A percentile compares a stretch with the other conserved stretches of the same genome.
Evolutionary conservation across 1,140 invertebrate species (phyloP).

Genomic region (Aplysia californica): DNA sequence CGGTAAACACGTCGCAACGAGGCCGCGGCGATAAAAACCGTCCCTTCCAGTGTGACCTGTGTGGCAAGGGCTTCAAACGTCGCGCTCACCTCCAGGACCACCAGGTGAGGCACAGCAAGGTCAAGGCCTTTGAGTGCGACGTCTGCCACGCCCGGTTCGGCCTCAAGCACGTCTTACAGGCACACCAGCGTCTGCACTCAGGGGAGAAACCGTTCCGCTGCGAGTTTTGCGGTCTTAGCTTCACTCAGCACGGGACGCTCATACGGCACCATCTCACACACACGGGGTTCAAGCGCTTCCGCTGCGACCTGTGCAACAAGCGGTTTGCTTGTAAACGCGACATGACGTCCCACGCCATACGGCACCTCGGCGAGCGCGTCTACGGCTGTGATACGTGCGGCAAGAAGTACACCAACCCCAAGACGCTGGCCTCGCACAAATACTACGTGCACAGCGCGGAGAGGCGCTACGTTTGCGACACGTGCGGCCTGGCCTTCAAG

Average conservation of each 20-base stretch:
- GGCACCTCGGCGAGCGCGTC: background rate
- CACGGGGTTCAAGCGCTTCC: background rate
- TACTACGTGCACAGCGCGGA: slow-evolving; percentile 41
- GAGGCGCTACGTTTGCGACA: slow-evolving; percentile 37
- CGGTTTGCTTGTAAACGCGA: slow-evolving; percentile 72
- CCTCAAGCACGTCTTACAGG: background rate
- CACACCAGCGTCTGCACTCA: background rate
- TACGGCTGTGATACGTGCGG: slow-evolving; percentile 41
- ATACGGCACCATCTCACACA: slow-evolving; percentile 75
- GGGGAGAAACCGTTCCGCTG: background rate
- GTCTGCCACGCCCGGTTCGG: background rate
- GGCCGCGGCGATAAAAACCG: no score
- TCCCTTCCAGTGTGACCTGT: no score
- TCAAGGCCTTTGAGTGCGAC: no score
- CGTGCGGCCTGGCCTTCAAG: slow-evolving; percentile 41
- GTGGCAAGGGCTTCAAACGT: no score
- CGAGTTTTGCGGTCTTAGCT: slow-evolving; percentile 66
- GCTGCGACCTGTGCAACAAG: slow-evolving; percentile 84
- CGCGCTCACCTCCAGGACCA: no score
- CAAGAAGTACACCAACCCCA: slow-evolving; percentile 38
- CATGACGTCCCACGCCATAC: background rate
- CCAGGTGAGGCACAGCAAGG: no score
- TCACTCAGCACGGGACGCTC: slow-evolving; percentile 82
- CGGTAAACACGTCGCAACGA: no score
- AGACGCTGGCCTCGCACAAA: slow-evolving; percentile 39